A percentile compares a stretch with the other conserved stretches of the same genome.
phyloP scores from a whole-genome alignment of 2,113 vertebrate species.

The Misgurnus anguillicaudatus region DNA sequence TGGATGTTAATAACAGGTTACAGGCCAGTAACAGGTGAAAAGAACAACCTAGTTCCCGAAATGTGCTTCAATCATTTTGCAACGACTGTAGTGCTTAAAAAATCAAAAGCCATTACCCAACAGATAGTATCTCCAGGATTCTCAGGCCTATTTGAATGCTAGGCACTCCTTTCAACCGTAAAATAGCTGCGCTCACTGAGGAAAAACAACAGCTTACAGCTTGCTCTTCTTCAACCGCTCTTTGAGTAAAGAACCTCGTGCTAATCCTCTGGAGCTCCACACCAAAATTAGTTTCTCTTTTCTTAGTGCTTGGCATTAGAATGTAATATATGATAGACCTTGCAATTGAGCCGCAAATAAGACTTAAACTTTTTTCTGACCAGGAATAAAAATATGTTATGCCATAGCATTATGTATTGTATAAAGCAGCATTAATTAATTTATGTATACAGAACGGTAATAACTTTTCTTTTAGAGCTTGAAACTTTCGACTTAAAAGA shows the following conservation, averaged over 20 bases:
- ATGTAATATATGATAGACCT: neutral
- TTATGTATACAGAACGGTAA: too few species aligned
- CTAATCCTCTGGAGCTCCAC: neutral
- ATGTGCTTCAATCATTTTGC: neutral
- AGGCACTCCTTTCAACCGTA: neutral
- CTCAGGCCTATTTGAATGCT: neutral
- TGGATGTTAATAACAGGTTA: neutral
- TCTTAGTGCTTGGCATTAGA: neutral
- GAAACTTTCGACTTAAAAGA: too few species aligned
- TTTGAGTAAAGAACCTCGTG: neutral
- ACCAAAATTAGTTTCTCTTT: neutral
- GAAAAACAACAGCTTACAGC: neutral
- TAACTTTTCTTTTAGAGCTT: too few species aligned
- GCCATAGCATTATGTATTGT: neutral
- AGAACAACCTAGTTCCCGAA: neutral
- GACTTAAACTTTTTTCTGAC: neutral
- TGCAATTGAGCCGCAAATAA: neutral
- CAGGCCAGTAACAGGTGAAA: neutral
- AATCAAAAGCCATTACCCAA: conserved; percentile 1
- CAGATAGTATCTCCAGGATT: neutral
- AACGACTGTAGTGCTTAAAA: conserved; percentile 6
- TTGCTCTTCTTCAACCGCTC: neutral
- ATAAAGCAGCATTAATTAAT: neutral
- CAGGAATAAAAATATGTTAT: conserved; percentile 1
- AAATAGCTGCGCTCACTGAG: neutral